Evolutionary conservation across 1,140 invertebrate genomes (phyloP).

Genomic region (Triops cancriformis): DNA sequence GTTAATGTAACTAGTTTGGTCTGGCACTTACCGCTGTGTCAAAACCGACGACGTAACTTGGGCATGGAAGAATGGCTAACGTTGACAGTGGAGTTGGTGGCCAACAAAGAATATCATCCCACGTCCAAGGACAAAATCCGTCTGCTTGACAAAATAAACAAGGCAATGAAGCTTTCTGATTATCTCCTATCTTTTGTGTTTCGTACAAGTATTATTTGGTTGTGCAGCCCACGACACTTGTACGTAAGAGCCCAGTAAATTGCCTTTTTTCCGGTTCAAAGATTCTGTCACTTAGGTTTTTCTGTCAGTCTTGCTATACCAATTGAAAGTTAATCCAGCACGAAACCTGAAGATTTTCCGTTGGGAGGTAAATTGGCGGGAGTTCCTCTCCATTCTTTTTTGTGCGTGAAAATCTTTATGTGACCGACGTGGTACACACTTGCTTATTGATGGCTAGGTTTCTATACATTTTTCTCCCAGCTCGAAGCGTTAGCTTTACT

Average conservation of each 20-base stretch:
- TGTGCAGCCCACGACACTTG: neutral
- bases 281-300: no score
- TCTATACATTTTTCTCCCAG: no score
- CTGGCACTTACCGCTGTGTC: slow-evolving; percentile 30
- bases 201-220: neutral
- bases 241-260: neutral
- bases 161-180: neutral
- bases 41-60: slow-evolving; percentile 45
- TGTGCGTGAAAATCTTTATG: no score
- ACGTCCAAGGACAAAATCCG: slow-evolving; percentile 41
- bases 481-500: no score
- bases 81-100: slow-evolving; percentile 41
- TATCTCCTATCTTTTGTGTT: neutral
- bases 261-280: neutral
- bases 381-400: no score
- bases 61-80: slow-evolving; percentile 42
- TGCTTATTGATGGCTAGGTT: no score
- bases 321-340: no score
- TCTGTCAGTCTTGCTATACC: no score
- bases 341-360: no score
- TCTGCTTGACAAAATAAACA: neutral
- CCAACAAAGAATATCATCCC: slow-evolving; percentile 51
- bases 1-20: neutral
- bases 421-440: no score
- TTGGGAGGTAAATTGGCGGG: no score